Base-by-base conservation (phyloP, 2,888 invertebrate species). In the Netelia inedita region DNA sequence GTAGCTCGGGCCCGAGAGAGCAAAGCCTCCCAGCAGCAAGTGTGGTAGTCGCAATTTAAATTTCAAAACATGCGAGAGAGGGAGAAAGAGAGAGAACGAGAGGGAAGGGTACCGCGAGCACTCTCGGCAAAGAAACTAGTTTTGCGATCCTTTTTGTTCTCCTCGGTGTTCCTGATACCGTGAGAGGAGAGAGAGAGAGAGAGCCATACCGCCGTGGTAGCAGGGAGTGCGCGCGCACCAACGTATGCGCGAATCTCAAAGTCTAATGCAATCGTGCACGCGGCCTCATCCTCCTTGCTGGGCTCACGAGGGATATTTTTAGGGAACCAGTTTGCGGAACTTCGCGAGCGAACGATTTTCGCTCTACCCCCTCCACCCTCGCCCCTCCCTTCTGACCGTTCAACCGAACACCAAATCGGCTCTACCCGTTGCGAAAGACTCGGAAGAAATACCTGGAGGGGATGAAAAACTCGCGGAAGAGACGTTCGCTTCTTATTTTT, bases 281-380 rank as follows among this genome's bases (percentile, higher is more conserved):
- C 79, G 59, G 82, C 63, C 79, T 59, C 83, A 80, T 74, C 84
- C 80, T 83, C 72, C 71, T 79, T 80, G 46, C 46, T 74, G 79
- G 65, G 72, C 79, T 65, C 79, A 76, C 83, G 76, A 85, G 79
- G 82, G 82, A 86, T 88, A 88, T 88, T 87, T 87, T 88, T 88
- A 87, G 85, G 88, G 86, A 88, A 88, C 88, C 87, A 86, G 88
- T 88, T 88, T 83, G 66, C 83, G 76, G 75, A 85, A 87, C 83
- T 82, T 86, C 59, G 35, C 53, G 61, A 59, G 35, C 65, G 41
- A 66, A 71, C 69, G 68, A 80, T 79, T 79, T 83, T 83, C 65
- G 59, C 73, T 83, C 3, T 28, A 28, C 69, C 73, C 14, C 11
- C 2, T 46, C 46, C 46, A 14, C 55, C 19, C 11, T 14, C 14